Base-by-base conservation (phyloP, 2,888 invertebrate genomes). In the Serripes groenlandicus region DNA sequence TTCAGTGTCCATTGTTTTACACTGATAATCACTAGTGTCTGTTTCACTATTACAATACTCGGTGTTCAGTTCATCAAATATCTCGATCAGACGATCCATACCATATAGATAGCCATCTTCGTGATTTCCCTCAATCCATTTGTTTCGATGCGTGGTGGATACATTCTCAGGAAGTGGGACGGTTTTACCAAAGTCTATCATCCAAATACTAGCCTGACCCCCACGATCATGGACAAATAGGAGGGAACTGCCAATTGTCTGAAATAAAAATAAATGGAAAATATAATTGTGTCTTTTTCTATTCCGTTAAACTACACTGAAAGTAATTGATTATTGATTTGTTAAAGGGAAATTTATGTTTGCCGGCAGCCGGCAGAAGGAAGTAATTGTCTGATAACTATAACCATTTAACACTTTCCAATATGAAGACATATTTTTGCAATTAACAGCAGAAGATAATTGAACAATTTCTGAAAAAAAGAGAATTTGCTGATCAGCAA, bases 71-170 rank as follows among this genome's bases (percentile, higher is more conserved):
- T 92, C 92, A 60, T 92, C 90, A 78, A 98, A 97, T 89, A 98
- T 97, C 87, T 97, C 96, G 90, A 98, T 97, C 87, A 99, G 96
- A 95, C 98, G 98, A 93, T 98, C 97, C 71, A 99, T 96, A 82
- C 99, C 99, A 87, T 97, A 97, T 89, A 98, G 96, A 95, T 98
- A 99, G 84, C 99, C 99, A 93, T 99, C 99, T 95, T 99, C 99
- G 93, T 98, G 98, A 95, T 98, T 99, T 58, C 98, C 98, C 81
- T 98, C 98, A 30, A 93, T 92, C 99, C 99, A 99, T 73, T 96
- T 96, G 30, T 97, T 96, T 84, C 96, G 96, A 95, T 99, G 99
- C 91, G 96, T 96, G 79, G 98, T 97, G 94, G 81, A 95, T 82
- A 97, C 95, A 83, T 97, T 96, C 0, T 96, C 96, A n/a, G 93